Evolutionary conservation across 2,113 vertebrate genomes (phyloP).

Genomic region (Dermatemys mawii): DNA sequence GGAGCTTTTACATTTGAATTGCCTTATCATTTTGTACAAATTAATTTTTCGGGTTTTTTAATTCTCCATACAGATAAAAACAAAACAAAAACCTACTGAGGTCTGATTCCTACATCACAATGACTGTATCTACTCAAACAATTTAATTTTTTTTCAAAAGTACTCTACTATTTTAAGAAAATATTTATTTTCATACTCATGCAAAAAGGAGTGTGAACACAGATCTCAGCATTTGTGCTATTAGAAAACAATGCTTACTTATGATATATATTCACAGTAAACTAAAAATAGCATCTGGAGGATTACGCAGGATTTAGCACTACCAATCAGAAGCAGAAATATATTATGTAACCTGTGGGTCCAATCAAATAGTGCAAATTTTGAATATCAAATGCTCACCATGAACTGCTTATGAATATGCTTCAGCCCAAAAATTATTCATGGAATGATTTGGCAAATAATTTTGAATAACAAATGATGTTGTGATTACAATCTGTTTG

Average conservation of each 20-base stretch:
- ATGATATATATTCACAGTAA: conserved; percentile 31
- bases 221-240: background rate
- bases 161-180: background rate
- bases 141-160: background rate
- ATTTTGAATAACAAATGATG: background rate
- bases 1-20: conserved; percentile 61
- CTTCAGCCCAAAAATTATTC: background rate
- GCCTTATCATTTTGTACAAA: conserved; percentile 51
- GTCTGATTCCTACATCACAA: background rate
- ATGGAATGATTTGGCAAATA: background rate
- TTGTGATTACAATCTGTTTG: background rate
- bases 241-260: conserved; percentile 42
- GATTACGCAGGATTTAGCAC: background rate
- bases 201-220: conserved; percentile 16
- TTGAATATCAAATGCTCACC: background rate
- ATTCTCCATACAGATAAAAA: conserved; percentile 34
- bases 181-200: background rate
- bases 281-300: conserved; percentile 51
- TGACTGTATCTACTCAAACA: background rate
- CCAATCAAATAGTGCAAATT: background rate
- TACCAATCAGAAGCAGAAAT: background rate
- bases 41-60: conserved; percentile 63
- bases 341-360: background rate
- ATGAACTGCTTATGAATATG: background rate
- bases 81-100: conserved; percentile 34